phyloP scores from a whole-genome alignment of 2,797 vertebrate genomes.

The Siniperca obscura region DNA sequence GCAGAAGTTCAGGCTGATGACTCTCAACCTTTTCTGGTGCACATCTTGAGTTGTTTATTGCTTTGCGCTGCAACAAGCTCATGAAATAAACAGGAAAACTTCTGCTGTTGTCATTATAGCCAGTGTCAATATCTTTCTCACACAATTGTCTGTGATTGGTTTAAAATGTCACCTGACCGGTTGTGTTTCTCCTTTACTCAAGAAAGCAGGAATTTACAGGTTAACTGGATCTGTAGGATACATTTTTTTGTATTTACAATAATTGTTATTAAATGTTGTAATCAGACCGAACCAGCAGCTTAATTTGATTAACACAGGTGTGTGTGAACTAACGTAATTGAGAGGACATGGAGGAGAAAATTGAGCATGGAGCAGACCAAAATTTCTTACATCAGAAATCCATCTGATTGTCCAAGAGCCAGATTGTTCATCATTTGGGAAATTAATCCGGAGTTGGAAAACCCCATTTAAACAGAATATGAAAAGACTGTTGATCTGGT shows the following conservation, averaged over 20 bases:
- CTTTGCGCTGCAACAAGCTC: not conserved
- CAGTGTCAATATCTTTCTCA: not conserved
- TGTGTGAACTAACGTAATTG: constrained; percentile 8
- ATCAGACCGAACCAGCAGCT: constrained; percentile 23
- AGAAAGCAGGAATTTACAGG: constrained; percentile 16
- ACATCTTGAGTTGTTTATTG: not conserved
- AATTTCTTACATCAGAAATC: too few species aligned
- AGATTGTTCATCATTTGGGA: too few species aligned
- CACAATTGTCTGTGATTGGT: constrained; percentile 3
- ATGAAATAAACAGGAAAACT: constrained; percentile 9
- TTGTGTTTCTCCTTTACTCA: constrained; percentile 14
- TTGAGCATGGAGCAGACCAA: too few species aligned
- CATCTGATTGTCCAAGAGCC: too few species aligned
- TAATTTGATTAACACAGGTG: constrained; percentile 28
- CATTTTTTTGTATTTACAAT: constrained; percentile 12
- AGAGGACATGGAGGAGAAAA: not conserved
- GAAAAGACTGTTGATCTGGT: too few species aligned
- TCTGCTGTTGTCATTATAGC: not conserved
- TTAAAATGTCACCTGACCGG: constrained; percentile 9
- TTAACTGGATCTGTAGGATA: constrained; percentile 19
- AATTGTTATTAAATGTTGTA: constrained; percentile 19
- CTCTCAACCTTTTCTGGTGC: not conserved
- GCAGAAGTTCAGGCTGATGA: not conserved
- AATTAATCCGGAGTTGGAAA: too few species aligned
- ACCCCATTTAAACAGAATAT: too few species aligned